Percentiles rank a stretch among this genome's conserved stretches.
Conservation (phyloP, 2,113 vertebrate genomes). For the Equus przewalskii region DNA sequence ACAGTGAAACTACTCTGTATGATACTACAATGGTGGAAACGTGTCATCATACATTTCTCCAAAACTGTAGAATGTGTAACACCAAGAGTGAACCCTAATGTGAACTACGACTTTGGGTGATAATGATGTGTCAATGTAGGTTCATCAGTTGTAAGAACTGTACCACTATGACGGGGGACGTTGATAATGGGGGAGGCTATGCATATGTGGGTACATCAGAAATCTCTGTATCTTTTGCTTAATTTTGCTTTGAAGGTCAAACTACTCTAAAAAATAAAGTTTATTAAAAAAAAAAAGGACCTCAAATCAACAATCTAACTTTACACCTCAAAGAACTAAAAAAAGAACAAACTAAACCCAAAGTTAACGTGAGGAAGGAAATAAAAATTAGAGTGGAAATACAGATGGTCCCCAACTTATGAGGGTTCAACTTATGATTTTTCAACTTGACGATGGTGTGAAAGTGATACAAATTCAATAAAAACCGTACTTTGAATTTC, state of each 20-base stretch:
- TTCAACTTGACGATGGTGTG: too few relatives aligned
- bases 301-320: conserved; percentile 1
- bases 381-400: not conserved
- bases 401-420: not conserved
- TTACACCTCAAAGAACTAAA: not conserved
- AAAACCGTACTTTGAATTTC: too few relatives aligned
- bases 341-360: not conserved
- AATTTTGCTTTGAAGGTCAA: conserved; percentile 31
- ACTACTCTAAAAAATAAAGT: not conserved
- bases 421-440: too few relatives aligned
- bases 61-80: not conserved
- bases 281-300: not conserved
- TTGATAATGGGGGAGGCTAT: not conserved
- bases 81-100: not conserved
- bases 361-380: not conserved
- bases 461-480: too few relatives aligned
- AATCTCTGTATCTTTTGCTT: not conserved
- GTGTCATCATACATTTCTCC: not conserved
- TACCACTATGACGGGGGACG: not conserved
- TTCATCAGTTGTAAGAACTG: not conserved
- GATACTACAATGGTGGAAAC: not conserved
- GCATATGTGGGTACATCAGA: not conserved
- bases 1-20: not conserved
- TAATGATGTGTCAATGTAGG: not conserved
- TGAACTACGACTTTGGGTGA: not conserved